Evolutionary conservation across 2,888 invertebrate species (phyloP), one percentile per base, ranked within the genome.

Genomic region (Eristalinus aeneus): DNA sequence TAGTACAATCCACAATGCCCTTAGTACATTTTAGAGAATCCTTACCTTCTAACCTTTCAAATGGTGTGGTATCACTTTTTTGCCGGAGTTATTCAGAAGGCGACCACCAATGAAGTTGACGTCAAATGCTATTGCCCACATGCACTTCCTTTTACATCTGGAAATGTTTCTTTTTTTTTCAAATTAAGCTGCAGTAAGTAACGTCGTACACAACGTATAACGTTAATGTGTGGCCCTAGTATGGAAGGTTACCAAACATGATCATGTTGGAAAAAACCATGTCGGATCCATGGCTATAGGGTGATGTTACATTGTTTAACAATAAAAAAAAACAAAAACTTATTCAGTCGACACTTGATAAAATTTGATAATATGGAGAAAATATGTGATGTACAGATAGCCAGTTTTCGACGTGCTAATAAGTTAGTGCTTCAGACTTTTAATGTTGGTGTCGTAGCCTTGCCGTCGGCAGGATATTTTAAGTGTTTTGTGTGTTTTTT

Each of bases 221-320:
- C 53, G 67, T 46, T 20, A 32, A 54, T 31, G 53, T 39, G 10
- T 23, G 31, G 53, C 22, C 67, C 54, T 5, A 54, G 54, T 54
- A 67, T 54, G 67, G 67, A 67, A 54, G 32, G 54, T 54, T 36
- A 23, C 32, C 69, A 69, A 69, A 69, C 56, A 36, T 23, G 56
- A 56, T 36, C 36, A 69, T 11, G 1, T 32, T 58, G 36, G 27
- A 69, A 39, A 46, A 46, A 46, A 46, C 2, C 27, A 27, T 27
- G 23, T 36, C 2, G 36, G 58, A 27, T 8, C 16, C 11, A 8
- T 56, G 11, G 4, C 56, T 11, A 11, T 56, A 23, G 56, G 56
- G 56, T 23, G 56, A 22, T 46, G 16, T 16, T 20, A 6, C 6
- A 6, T 39, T 46, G 16, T 6, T 46, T 46, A 8, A 0, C 0